These are phyloP conservation scores for Bradynema listronoti DNA, from an alignment of 1,140 invertebrate species.

Conservation along the genomic window DNA sequence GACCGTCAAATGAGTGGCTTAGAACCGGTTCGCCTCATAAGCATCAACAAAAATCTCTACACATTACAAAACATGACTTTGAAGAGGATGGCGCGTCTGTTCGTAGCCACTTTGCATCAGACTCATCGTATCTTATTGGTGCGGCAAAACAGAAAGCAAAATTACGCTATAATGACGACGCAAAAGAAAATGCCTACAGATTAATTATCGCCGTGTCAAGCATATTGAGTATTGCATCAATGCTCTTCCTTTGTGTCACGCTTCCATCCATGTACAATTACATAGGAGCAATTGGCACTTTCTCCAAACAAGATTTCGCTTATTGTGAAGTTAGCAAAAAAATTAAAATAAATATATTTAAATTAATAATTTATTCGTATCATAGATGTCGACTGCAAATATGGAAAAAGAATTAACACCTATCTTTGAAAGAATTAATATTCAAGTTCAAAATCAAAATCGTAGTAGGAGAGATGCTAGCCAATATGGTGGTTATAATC, in stretches of 20 bases:
- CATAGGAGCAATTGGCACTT: conserved; percentile 47
- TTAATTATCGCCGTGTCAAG: conserved; percentile 44
- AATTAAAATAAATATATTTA: too few species aligned
- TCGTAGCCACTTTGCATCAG: too few species aligned
- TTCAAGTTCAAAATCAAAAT: neutral
- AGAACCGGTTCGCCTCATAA: too few species aligned
- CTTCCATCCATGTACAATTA: conserved; percentile 54
- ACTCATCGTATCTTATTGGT: too few species aligned
- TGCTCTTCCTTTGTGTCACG: conserved; percentile 46
- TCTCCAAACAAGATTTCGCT: conserved; percentile 46
- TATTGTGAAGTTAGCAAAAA: conserved; percentile 49
- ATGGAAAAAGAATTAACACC: conserved; percentile 29
- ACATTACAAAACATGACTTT: too few species aligned
- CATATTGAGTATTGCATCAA: conserved; percentile 39
- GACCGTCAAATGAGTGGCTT: too few species aligned
- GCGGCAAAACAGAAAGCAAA: too few species aligned
- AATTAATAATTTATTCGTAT: neutral
- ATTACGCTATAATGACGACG: too few species aligned
- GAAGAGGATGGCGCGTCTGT: too few species aligned
- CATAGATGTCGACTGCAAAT: conserved; percentile 28
- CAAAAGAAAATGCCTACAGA: conserved; percentile 48
- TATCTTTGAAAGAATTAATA: conserved; percentile 29
- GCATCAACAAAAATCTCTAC: too few species aligned
- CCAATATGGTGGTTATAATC: conserved; percentile 53
- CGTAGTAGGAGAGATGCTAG: conserved; percentile 16